Evolutionary conservation across 2,113 vertebrate species (phyloP), one percentile per base, ranked within the genome.

Genomic region (Noturus placidus): DNA sequence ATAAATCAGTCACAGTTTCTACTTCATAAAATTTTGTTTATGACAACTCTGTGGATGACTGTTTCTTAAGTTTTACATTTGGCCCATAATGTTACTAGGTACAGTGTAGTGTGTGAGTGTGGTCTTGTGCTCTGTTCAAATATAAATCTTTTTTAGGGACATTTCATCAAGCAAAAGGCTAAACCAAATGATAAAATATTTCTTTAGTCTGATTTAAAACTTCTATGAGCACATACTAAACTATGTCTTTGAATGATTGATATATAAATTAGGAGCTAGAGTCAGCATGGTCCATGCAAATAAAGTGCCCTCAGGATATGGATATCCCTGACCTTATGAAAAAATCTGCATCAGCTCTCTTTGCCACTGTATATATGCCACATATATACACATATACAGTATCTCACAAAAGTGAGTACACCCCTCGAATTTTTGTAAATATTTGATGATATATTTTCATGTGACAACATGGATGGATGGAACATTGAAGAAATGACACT

Each of bases 331-430:
- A 87, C 78, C 80, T 89, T 87, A 87, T 33, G 77, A 89, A 85
- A 81, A 82, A n/a, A n/a, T n/a, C n/a, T n/a, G 52, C 67, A 56
- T 89, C 86, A 87, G 89, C 86, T 85, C 42, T 84, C 38, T 89
- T 42, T 70, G 38, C 38, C 42, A 83, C 42, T 46, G n/a, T n/a
- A n/a, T n/a, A n/a, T n/a, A n/a, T n/a, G n/a, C n/a, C n/a, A n/a
- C n/a, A n/a, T n/a, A n/a, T n/a, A n/a, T n/a, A n/a, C n/a, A n/a
- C n/a, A n/a, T n/a, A n/a, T n/a, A n/a, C n/a, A n/a, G n/a, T n/a
- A n/a, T n/a, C n/a, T n/a, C n/a, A n/a, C n/a, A n/a, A n/a, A n/a
- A n/a, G n/a, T n/a, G n/a, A n/a, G n/a, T n/a, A n/a, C n/a, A n/a
- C n/a, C n/a, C n/a, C n/a, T n/a, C n/a, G n/a, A n/a, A n/a, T n/a